Base-by-base conservation (phyloP, 2,797 vertebrate species). In the Trachops cirrhosus region DNA sequence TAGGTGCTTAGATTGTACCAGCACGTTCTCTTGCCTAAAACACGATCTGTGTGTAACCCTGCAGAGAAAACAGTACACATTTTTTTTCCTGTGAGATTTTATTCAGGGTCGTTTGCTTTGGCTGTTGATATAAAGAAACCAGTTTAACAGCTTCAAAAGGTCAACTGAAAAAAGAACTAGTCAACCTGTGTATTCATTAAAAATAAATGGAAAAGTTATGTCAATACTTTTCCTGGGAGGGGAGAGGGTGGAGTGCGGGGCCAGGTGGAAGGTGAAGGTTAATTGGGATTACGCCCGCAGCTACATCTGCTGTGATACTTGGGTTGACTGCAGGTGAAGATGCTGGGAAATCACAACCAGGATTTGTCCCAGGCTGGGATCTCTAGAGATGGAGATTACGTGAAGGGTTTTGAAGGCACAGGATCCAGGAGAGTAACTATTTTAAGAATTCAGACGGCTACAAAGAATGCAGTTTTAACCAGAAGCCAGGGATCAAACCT, bases 131-230 rank as follows among this genome's bases (percentile, higher is more conserved):
- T 9, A 79, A 91, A 93, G 57, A 92, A 97, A 95, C 90, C 94
- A 96, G 91, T 97, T 93, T 74, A 91, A 92, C 78, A 50, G 48
- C 94, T 95, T 95, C 29, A 64, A 83, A 95, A 94, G 57, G 87
- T 93, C 96, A 94, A 34, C 34, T 92, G 59, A 19, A 88, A 95
- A 95, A 93, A 71, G 75, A 84, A 34, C 24, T 11, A 29, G 85
- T 93, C 94, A 93, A 78, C 32, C 29, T 57, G 32, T 37, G 29
- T 37, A 46, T 50, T 67, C n/a, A 44, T 86, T 88, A 94, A 88
- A 91, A 67, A 67, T 67, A 73, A 93, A 68, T 86, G 59, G 59
- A 85, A 77, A 39, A 46, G 26, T 34, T 71, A 5, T 24, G 29
- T 34, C 32, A 92, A 79, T 26, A 52, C 4, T 48, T 41, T 29